Percentiles rank a stretch among this genome's conserved stretches.
These are phyloP conservation scores for Talpa occidentalis DNA, from an alignment of 2,113 vertebrate genomes.

Conservation along the genomic window DNA sequence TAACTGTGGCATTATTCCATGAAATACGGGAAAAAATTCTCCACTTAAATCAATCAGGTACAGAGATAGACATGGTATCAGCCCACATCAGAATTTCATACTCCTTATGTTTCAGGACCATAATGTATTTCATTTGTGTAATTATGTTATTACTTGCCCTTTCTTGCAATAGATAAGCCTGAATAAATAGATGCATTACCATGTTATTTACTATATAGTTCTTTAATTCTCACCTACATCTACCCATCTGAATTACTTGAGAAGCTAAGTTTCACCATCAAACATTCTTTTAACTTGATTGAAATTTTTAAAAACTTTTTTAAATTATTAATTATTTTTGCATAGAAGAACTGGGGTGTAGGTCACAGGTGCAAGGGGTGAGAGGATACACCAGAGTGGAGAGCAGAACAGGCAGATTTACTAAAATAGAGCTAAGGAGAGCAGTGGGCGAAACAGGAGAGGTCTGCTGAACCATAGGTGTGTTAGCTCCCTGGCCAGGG, in stretches of 20 bases:
- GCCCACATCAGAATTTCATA: neutral
- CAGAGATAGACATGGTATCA: neutral
- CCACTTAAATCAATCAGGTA: too few species aligned
- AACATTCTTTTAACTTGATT: slow-evolving; percentile 31
- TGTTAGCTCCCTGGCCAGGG: too few species aligned
- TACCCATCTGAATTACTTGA: neutral
- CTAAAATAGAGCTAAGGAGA: too few species aligned
- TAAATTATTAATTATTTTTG: too few species aligned
- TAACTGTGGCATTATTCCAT: neutral
- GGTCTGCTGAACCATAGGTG: too few species aligned
- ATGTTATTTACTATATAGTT: neutral
- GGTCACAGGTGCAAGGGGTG: too few species aligned
- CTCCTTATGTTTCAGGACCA: neutral
- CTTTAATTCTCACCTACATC: neutral
- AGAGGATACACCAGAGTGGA: too few species aligned
- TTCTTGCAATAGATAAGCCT: neutral
- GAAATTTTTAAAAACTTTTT: neutral
- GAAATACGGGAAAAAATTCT: neutral
- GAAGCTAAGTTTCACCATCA: neutral
- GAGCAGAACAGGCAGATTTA: too few species aligned
- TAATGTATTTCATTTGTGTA: neutral
- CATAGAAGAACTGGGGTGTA: too few species aligned
- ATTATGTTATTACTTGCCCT: neutral
- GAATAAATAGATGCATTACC: neutral
- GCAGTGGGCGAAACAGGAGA: too few species aligned